phyloP scores from a whole-genome alignment of 2,113 vertebrate genomes.

The Chamaetylas fuelleborni region DNA sequence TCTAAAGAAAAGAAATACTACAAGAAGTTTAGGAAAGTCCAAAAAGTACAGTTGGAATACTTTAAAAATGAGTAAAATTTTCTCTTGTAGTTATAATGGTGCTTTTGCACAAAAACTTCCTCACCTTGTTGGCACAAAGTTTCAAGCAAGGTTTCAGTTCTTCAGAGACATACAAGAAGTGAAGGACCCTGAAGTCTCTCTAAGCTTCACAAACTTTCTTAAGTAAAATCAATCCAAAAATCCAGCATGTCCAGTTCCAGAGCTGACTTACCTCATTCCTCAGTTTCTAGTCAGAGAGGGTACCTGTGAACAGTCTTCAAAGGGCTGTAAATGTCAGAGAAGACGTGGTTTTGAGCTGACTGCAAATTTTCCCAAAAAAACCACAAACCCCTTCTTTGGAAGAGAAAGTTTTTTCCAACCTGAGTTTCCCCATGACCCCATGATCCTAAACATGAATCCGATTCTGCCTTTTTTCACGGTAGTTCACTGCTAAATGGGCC shows the following conservation, averaged over 20 bases:
- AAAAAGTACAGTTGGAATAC: background rate
- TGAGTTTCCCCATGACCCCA: background rate
- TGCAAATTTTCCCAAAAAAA: background rate
- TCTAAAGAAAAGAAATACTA: background rate
- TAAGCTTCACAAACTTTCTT: background rate
- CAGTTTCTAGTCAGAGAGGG: background rate
- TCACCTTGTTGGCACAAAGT: background rate
- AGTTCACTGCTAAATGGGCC: background rate
- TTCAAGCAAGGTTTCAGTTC: background rate
- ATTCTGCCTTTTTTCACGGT: background rate
- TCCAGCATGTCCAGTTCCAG: background rate
- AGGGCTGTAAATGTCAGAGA: background rate
- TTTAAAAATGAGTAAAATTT: background rate
- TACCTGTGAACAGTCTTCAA: background rate
- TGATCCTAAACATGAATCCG: background rate
- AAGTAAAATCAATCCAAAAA: background rate
- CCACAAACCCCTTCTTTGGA: background rate
- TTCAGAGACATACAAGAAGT: background rate
- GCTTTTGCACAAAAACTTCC: background rate
- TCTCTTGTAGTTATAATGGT: background rate
- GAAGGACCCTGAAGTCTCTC: background rate
- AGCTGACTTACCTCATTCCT: background rate
- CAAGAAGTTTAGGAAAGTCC: background rate
- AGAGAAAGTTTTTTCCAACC: background rate
- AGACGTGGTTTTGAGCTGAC: background rate